Evolutionary conservation across 2,888 invertebrate genomes (phyloP), one percentile per base, ranked within the genome.

Genomic region (Mesochorus sp.): DNA sequence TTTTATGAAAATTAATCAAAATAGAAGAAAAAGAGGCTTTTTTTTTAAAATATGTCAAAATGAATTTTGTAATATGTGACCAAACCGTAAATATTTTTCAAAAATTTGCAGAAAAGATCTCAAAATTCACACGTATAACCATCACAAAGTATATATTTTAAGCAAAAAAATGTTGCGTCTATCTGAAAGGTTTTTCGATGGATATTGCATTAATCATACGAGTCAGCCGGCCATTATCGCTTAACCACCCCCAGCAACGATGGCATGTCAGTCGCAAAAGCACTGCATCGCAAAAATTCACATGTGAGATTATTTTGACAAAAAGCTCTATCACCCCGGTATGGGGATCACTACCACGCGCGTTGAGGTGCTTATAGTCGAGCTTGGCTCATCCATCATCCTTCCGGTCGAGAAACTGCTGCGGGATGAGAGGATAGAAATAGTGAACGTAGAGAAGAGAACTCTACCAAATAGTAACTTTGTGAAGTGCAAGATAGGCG

Each of bases 251-350:
- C 10, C 42, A 37, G 21, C 31, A 55, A 26, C 53, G 61, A 31
- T 28, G 55, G 55, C 55, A 44, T 55, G 55, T 28, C 37, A 19
- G 44, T 47, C 42, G 53, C 55, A 70, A 75, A 79, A 70, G 66
- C 77, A 68, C 39, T 53, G 68, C 62, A 61, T 81, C 77, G 82
- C 83, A 82, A 85, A 87, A 88, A 87, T 86, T 85, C 84, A 83
- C 79, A 72, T 71, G 82, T 79, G 82, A 86, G 86, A 87, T 86
- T 86, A 87, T 88, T 86, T 85, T 64, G 70, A 82, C 84, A 87
- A 88, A 87, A 81, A 61, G 81, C 82, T 76, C 81, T 81, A 77
- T 37, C 66, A 28, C 31, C 2, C 42, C 34, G 2, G n/a, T 80
- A 77, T 72, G 14, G 26, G 42, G 68, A 34, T 49, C 39, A 12